Evolutionary conservation across 2,113 vertebrate species (phyloP).

Genomic region (Mola mola): DNA sequence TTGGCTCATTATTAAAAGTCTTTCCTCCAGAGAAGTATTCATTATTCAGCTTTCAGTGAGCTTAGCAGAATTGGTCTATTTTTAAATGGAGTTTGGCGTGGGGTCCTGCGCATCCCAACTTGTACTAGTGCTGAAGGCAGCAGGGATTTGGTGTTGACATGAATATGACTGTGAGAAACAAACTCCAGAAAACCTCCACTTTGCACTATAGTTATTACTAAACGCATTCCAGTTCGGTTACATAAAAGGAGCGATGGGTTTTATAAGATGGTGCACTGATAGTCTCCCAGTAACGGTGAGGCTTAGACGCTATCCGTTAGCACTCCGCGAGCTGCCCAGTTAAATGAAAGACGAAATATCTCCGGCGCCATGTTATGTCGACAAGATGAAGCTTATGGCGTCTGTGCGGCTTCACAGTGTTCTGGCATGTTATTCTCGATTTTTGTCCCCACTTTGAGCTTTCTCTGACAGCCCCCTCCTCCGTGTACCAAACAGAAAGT

Average conservation of each 20-base stretch:
- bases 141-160: too few relatives aligned
- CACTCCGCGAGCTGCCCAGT: slow-evolving; percentile 26
- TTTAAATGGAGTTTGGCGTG: slow-evolving; percentile 3
- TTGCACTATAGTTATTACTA: too few relatives aligned
- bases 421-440: not conserved
- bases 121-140: not conserved
- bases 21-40: too few relatives aligned
- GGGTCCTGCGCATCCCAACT: not conserved
- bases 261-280: too few relatives aligned
- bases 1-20: too few relatives aligned
- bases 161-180: too few relatives aligned
- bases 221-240: too few relatives aligned
- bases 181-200: too few relatives aligned
- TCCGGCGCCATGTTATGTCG: slow-evolving; percentile 79
- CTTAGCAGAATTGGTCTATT: not conserved
- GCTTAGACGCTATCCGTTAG: slow-evolving; percentile 34
- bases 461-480: not conserved
- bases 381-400: slow-evolving; percentile 50
- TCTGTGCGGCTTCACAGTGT: slow-evolving; percentile 18
- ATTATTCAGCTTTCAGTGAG: too few relatives aligned
- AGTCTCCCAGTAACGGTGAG: too few relatives aligned
- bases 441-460: not conserved
- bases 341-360: slow-evolving; percentile 67
- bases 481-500: slow-evolving; percentile 57
- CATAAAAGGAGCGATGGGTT: too few relatives aligned